phyloP scores from a whole-genome alignment of 1,140 invertebrate species.

The Polypedilum vanderplanki region DNA sequence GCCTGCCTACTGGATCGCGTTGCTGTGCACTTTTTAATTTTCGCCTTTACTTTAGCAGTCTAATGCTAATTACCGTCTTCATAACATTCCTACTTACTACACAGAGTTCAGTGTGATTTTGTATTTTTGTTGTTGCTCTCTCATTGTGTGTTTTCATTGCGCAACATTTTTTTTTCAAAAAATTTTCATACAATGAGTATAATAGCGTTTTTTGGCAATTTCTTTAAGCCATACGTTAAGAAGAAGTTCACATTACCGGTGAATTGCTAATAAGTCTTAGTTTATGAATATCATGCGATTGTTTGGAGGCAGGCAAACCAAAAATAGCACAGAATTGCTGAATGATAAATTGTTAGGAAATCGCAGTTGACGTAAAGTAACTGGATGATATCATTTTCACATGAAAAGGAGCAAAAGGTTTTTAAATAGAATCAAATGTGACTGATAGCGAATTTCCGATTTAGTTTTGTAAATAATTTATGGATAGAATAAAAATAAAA shows the following conservation, averaged over 20 bases:
- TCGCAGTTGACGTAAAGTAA: background rate
- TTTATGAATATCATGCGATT: background rate
- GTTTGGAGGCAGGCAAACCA: background rate
- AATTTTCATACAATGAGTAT: background rate
- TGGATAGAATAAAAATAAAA: background rate
- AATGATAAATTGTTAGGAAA: background rate
- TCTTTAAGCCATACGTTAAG: background rate
- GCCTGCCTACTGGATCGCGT: background rate
- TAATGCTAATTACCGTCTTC: conserved; percentile 4
- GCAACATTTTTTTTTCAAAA: background rate
- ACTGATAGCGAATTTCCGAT: background rate
- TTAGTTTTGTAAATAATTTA: background rate
- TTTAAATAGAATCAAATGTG: background rate
- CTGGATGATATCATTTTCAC: background rate
- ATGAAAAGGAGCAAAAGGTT: background rate
- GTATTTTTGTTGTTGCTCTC: background rate
- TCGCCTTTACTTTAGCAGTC: background rate
- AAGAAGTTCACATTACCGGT: background rate
- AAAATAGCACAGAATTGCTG: background rate
- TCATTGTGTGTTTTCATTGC: background rate
- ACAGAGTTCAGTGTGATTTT: too few species aligned
- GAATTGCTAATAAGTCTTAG: background rate
- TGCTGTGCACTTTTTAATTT: conserved; percentile 18
- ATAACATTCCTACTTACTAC: background rate
- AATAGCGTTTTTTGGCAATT: background rate